Conservation (phyloP, 2,113 vertebrate genomes). For the Dromaius novaehollandiae region DNA sequence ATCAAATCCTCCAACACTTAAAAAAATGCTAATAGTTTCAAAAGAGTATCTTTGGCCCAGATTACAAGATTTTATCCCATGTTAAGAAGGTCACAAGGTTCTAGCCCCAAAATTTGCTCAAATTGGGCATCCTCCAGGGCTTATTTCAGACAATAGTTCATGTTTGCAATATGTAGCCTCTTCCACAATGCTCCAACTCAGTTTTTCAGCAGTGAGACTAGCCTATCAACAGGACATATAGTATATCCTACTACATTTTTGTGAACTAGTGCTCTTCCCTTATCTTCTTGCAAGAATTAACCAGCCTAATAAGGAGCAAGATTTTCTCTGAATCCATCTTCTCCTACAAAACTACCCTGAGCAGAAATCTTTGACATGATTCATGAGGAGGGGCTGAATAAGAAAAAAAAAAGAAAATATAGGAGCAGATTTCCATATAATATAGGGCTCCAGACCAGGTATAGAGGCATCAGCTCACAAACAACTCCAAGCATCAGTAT, state of each 20-base stretch:
- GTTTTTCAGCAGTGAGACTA: neutral
- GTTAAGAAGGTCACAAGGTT: neutral
- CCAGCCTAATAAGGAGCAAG: neutral
- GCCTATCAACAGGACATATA: neutral
- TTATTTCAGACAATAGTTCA: neutral
- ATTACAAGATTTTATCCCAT: neutral
- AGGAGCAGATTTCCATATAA: fast-evolving
- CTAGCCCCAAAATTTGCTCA: neutral
- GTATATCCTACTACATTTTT: neutral
- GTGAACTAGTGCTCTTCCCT: neutral
- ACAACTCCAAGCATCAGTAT: neutral
- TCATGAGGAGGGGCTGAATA: neutral
- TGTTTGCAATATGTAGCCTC: neutral
- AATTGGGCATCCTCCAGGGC: neutral
- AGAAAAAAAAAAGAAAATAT: neutral
- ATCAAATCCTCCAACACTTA: neutral
- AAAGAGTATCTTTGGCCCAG: neutral
- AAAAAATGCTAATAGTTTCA: neutral
- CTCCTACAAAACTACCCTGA: neutral
- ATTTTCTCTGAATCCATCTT: neutral
- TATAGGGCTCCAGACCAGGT: neutral
- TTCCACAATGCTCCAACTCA: neutral
- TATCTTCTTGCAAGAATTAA: neutral
- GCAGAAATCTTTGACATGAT: too few relatives aligned
- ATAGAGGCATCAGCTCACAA: neutral